These are phyloP conservation scores for Ailuropoda melanoleuca DNA, from an alignment of 2,113 vertebrate genomes.

Conservation along the genomic window DNA sequence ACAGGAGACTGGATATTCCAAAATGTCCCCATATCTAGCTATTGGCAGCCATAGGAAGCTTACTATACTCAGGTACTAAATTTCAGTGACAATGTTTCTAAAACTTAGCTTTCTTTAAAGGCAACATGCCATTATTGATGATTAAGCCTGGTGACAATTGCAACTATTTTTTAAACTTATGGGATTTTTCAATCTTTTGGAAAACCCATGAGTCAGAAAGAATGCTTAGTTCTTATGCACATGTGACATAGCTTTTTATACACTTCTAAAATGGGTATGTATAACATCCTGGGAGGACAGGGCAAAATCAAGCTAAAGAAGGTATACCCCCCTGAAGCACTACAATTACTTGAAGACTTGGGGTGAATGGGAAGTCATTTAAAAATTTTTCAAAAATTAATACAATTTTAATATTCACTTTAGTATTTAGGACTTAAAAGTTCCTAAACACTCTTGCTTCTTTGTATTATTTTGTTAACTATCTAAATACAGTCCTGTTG, in stretches of 20 bases:
- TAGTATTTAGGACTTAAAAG: background rate
- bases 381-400: background rate
- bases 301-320: background rate
- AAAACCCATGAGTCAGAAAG: background rate
- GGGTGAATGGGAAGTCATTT: background rate
- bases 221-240: background rate
- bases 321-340: background rate
- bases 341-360: background rate
- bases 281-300: background rate
- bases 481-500: background rate
- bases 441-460: background rate
- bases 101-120: slow-evolving; percentile 17
- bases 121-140: background rate
- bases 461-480: slow-evolving; percentile 2
- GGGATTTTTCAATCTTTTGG: background rate
- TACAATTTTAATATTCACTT: slow-evolving; percentile 1
- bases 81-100: background rate
- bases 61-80: background rate
- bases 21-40: background rate
- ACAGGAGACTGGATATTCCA: background rate
- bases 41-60: background rate
- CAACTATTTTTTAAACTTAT: slow-evolving; percentile 25
- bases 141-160: background rate
- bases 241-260: background rate
- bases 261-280: background rate